Base-by-base conservation (phyloP, 1,140 invertebrate genomes). In the Thaumetopoea pityocampa region DNA sequence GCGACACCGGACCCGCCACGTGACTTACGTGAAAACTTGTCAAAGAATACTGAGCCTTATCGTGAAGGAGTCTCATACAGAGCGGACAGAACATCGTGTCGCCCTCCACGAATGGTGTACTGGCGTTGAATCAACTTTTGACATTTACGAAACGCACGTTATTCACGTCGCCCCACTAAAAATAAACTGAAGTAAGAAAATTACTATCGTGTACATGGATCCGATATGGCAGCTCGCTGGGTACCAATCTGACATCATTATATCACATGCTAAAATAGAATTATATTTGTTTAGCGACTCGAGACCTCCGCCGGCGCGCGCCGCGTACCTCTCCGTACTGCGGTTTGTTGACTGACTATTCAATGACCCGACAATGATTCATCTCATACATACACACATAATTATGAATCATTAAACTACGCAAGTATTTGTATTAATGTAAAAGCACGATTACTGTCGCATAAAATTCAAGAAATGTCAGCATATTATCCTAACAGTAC, bases 121-220 rank as follows among this genome's bases (percentile, higher is more conserved):
- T 41, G 41, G 57, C 56, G 51, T 54, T 55, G 40, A 58, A 69
- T 59, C 50, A 67, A 72, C 78, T 69, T 71, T 73, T 71, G 68
- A 78, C 76, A 76, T 77, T 76, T 74, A 76, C 74, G 64, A 65
- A 64, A 64, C 69, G 60, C 74, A 78, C 78, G 78, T 78, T 72
- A 71, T 52, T 48, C 76, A 65, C 76, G 64, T 49, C 47, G 63
- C 62, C 59, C 51, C 66, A 74, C 74, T 72, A 71, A 74, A 68
- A 72, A 70, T 78, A 78, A 60, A 82, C 78, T 82, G 78, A 70
- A 54, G 63, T 63, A 68, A 71, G 77, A 65, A 70, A 71, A 77
- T 79, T 76, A 82, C 76, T 70, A 82, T 78, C 61, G 76, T 80
- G 62, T 76, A 71, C 78, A 79, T 82, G 61, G 65, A 56, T 66